Evolutionary conservation across 2,797 vertebrate species (phyloP), one percentile per base, ranked within the genome.

Genomic region (Neosilurus hyrtlii): DNA sequence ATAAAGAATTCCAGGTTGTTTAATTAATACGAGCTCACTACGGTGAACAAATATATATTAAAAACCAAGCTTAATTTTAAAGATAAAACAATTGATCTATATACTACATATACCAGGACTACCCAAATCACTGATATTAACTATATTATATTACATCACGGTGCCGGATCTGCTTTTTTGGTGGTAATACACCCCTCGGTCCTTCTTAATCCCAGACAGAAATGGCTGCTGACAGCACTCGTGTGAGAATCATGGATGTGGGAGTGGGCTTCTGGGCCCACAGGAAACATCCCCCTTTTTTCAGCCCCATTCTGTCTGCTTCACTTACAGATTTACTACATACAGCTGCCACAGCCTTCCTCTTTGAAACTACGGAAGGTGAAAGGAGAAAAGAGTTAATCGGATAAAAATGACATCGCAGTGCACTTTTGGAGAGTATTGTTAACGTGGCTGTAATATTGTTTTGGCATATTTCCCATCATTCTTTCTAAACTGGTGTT

Each of bases 211-310:
- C 75, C 65, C 22, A 15, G 65, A 65, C 51, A 61, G 43, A n/a
- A 67, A 76, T 37, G 35, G 49, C 56, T 86, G 82, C 81, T 88
- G 85, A 86, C 87, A 54, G 76, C 49, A 54, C 84, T 83, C 90
- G 88, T 90, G 89, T 90, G 88, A 92, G 68, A 88, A 87, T 91
- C 92, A 91, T 88, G 82, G 77, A 90, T 86, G 84, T 49, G 70
- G 30, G 30, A 35, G 85, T 62, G 59, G 86, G 51, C 51, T 84
- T 83, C 74, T 65, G 79, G 63, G 67, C 71, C 81, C 70, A 73
- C 82, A 82, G 82, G 83, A 86, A 74, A 62, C 57, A 72, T 56
- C 72, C 76, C 70, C 76, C 63, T 70, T 51, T 81, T 24, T 78
- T 83, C 68, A 84, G 70, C 82, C 83, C 73, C 82, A 80, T 84